phyloP scores from a whole-genome alignment of 2,888 invertebrate genomes.

The Drosophila paramelanica region DNA sequence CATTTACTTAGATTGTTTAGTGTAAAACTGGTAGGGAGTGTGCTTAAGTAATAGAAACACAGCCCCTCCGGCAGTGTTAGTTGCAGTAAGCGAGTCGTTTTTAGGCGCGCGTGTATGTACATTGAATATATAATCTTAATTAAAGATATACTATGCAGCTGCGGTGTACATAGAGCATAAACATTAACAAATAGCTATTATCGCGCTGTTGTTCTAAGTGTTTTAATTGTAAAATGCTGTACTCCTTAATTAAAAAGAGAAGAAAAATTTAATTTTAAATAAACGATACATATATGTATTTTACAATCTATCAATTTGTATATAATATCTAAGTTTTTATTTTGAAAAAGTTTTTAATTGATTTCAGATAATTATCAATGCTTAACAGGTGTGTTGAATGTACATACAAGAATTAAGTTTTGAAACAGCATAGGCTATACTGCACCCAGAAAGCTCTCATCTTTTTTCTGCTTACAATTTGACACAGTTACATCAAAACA shows the following conservation, averaged over 20 bases:
- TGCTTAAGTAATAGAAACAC: slow-evolving; percentile 16
- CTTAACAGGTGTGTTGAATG: not conserved
- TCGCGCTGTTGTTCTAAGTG: slow-evolving; percentile 62
- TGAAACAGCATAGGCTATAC: not conserved
- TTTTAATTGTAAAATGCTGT: slow-evolving; percentile 73
- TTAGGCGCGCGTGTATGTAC: slow-evolving; percentile 51
- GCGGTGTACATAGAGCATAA: slow-evolving; percentile 66
- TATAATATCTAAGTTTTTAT: not conserved
- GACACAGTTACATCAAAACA: slow-evolving; percentile 1
- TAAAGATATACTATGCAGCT: slow-evolving; percentile 47
- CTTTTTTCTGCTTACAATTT: not conserved
- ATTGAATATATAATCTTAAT: slow-evolving; percentile 58
- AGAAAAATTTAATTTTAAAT: slow-evolving; percentile 46
- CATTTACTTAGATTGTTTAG: slow-evolving; percentile 58
- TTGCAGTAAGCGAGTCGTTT: slow-evolving; percentile 28
- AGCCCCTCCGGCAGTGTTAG: slow-evolving; percentile 6
- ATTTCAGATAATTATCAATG: not conserved
- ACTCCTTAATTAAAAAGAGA: slow-evolving; percentile 68
- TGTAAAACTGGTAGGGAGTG: slow-evolving; percentile 28
- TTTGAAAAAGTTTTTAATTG: not conserved
- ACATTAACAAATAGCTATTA: slow-evolving; percentile 54
- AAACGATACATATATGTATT: slow-evolving; percentile 56
- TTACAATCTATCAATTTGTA: slow-evolving; percentile 36
- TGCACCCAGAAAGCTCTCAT: not conserved
- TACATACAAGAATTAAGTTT: not conserved